These are phyloP conservation scores for Acrocephalus kingi DNA, from an alignment of 2,113 vertebrate species.

Conservation along the genomic window DNA sequence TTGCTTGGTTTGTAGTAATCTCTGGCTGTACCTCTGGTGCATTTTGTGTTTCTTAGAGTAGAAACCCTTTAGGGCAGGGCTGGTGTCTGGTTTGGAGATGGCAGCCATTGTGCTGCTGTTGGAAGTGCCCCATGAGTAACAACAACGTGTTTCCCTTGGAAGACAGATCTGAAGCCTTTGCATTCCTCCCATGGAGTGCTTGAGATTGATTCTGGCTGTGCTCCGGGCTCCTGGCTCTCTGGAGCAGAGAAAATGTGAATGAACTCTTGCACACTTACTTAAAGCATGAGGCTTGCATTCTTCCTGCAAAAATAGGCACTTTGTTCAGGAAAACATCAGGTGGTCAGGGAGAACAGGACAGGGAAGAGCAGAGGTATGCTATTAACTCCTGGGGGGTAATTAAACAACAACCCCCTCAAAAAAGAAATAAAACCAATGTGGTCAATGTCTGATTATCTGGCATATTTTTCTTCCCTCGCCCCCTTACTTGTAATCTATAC, in stretches of 20 bases:
- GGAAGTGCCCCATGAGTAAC: neutral
- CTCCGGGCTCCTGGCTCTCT: neutral
- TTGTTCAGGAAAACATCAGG: neutral
- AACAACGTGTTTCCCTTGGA: conserved; percentile 10
- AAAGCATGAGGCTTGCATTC: neutral
- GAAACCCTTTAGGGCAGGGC: neutral
- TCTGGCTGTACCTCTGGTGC: neutral
- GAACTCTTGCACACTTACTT: neutral
- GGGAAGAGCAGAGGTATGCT: neutral
- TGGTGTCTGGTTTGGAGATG: neutral
- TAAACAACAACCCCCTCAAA: neutral
- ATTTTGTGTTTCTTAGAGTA: neutral
- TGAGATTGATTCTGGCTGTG: neutral
- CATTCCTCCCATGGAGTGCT: neutral
- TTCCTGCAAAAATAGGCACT: neutral
- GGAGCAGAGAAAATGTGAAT: neutral
- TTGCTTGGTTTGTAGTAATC: neutral
- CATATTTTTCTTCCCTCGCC: neutral
- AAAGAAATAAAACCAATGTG: neutral
- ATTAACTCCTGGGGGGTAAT: neutral
- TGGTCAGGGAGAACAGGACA: neutral
- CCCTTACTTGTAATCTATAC: neutral
- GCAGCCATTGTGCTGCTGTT: neutral
- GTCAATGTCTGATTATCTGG: neutral
- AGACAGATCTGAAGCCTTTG: conserved; percentile 22